Evolutionary conservation across 2,113 vertebrate genomes (phyloP), one percentile per base, ranked within the genome.

Genomic region (Semicossyphus pulcher): DNA sequence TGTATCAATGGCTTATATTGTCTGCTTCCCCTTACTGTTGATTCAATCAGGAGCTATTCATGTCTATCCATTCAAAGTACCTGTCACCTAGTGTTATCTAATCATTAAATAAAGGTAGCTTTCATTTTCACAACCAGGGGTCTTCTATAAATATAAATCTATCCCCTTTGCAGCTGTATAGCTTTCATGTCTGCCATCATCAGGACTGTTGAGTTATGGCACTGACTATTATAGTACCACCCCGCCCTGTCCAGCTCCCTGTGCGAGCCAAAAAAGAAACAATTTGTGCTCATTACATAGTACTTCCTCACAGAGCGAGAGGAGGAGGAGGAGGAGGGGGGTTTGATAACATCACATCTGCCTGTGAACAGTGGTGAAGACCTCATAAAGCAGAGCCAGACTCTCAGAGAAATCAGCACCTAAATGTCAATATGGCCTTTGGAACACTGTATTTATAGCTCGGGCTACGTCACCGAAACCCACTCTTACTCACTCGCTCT

Each of bases 341-440:
- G 37, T 56, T 85, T 16, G 52, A 73, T 78, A 75, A 62, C 53
- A 70, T 83, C 83, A 29, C 52, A 69, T 73, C 37, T 71, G 74
- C 59, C 61, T 51, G 65, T 70, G 74, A 72, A 72, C 21, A 63
- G 59, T 70, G 62, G 56, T 64, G 48, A 66, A 67, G 60, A 67
- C 63, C 72, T 87, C 75, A 67, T 86, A 85, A 86, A 85, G 70
- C 36, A 54, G 68, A 80, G 59, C 48, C 62, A 71, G 62, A 60
- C 62, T 81, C 68, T 49, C 73, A 81, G 81, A 89, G 86, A 88
- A 88, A 89, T 86, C 78, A 77, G 76, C 47, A 72, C 63, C 76
- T 87, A 87, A 87, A 87, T 90, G 88, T 90, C 83, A 85, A 87
- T 88, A 88, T 77, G 83, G 80, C 86, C 75, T 91, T 87, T 91